Conservation (phyloP, 2,888 invertebrate genomes). For the Trissolcus japonicus region DNA sequence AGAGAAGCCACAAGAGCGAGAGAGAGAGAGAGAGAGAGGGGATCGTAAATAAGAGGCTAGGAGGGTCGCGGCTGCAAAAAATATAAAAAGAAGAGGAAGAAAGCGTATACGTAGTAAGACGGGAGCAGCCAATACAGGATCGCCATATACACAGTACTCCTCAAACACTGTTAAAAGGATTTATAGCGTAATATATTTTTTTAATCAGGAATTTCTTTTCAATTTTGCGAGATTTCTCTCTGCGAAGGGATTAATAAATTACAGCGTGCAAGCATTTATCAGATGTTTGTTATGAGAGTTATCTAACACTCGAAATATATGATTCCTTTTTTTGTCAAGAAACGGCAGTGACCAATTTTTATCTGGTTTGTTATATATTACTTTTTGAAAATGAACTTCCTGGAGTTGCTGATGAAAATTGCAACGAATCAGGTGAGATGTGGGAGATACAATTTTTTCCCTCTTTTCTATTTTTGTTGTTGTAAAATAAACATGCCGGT, state of each 20-base stretch:
- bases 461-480: too few relatives aligned
- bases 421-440: too few relatives aligned
- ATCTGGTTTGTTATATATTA: not conserved
- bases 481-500: too few relatives aligned
- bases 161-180: slow-evolving; percentile 41
- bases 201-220: slow-evolving; percentile 42
- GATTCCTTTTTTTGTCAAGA: not conserved
- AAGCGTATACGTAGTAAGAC: slow-evolving; percentile 45
- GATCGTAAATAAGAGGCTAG: slow-evolving; percentile 50
- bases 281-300: not conserved
- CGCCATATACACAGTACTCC: slow-evolving; percentile 50
- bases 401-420: too few relatives aligned
- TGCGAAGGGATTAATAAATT: slow-evolving; percentile 20
- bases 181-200: slow-evolving; percentile 36
- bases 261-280: slow-evolving; percentile 4
- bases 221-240: slow-evolving; percentile 28
- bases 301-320: slow-evolving; percentile 2
- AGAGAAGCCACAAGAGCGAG: slow-evolving; percentile 58
- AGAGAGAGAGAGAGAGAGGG: slow-evolving; percentile 28
- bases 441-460: too few relatives aligned
- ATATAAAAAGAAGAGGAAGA: slow-evolving; percentile 29
- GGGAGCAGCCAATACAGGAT: slow-evolving; percentile 41
- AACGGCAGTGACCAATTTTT: not conserved
- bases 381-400: too few relatives aligned
- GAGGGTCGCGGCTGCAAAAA: slow-evolving; percentile 46